Evolutionary conservation across 2,888 invertebrate genomes (phyloP), one percentile per base, ranked within the genome.

Genomic region (Tetranychus piercei): DNA sequence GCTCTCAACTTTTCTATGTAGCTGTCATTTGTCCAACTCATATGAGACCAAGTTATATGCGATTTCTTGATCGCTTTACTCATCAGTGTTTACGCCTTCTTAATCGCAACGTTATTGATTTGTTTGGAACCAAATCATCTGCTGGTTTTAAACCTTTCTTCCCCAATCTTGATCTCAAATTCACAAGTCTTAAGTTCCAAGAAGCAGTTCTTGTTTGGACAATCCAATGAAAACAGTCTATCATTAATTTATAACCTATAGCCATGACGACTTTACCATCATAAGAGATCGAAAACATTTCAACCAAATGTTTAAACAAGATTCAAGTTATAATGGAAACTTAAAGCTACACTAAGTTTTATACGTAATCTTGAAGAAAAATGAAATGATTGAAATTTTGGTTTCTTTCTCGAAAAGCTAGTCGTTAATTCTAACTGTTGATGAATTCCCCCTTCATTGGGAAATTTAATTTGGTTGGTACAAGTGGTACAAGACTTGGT

Each of bases 41-140:
- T 23, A 20, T 79, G 67, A 77, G 78, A 66, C 78, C 79, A 18
- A 76, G 79, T 6, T 79, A 79, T 69, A 76, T 78, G 74, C 76
- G 77, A 43, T 79, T 79, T 71, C 74, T 79, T 9, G 77, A 77
- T 55, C 75, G 78, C n/a, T 65, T 79, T 7, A 78, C 78, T 9
- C 76, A 77, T 69, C 76, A 79, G 76, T 77, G 77, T 74, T 77
- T 77, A 44, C 20, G 20, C 11, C 22, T 69, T n/a, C 76, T 79
- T 6, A 79, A 79, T 70, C 75, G 79, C 22, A 77, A 78, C 73
- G 78, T 79, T 20, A 69, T 79, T 22, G 79, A 79, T 64, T 76
- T 78, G 20, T 78, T 79, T 72, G 79, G 79, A n/a, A 78, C 78
- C 18, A 76, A 77, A 75, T 75, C 79, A 43, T 79, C 79, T 18